Base-by-base conservation (phyloP, 2,888 invertebrate species). In the Eristalis tenax region DNA sequence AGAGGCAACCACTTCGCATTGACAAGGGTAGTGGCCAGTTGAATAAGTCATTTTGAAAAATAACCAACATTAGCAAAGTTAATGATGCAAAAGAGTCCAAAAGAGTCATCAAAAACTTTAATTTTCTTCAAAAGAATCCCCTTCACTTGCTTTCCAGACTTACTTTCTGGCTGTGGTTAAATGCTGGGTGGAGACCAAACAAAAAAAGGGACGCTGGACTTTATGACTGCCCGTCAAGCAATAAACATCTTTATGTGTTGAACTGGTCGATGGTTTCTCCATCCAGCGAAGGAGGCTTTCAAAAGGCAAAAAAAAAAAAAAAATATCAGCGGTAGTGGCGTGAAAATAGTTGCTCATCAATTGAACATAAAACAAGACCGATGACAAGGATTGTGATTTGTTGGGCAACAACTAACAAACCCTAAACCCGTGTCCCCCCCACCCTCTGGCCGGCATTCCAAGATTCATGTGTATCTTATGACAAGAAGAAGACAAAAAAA, bases 21-120 rank as follows among this genome's bases (percentile, higher is more conserved):
- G 50, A 50, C 50, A 50, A 50, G 50, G 50, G 18, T 8, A 50
- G n/a, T 18, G 18, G 50, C 6, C 50, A 8, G 50, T 50, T 50
- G n/a, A 50, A 50, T 50, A 50, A 50, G 50, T 50, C 50, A 50
- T 50, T 50, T 50, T 50, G 50, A 50, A 50, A 50, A 50, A 50
- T 50, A n/a, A 50, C 50, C 50, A 50, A 50, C 50, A 50, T 50
- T 50, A 18, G 18, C 50, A 50, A 18, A 18, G 18, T 50, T 50
- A 50, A 50, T 50, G 50, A 50, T n/a, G 8, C 50, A 50, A 50
- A 18, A 18, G 18, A 50, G 50, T n/a, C 18, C 50, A 50, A 50
- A 18, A 18, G 18, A 50, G 50, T 18, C 50, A 50, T 50, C 50
- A 50, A 50, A 50, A 50, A 50, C 50, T 50, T 50, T 50, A 50